phyloP scores from a whole-genome alignment of 1,140 invertebrate genomes.

The Sipha flava region DNA sequence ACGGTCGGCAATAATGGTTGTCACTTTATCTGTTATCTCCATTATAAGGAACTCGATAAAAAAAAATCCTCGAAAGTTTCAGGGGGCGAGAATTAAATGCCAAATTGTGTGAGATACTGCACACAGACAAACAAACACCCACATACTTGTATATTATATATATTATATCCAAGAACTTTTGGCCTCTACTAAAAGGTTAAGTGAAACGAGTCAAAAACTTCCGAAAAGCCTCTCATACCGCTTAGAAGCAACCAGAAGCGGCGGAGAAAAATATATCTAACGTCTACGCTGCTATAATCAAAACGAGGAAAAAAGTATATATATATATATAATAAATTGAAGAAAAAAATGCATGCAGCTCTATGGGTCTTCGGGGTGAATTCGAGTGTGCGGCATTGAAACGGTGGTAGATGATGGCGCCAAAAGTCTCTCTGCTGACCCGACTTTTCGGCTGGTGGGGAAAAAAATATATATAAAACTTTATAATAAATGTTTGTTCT shows the following conservation, averaged over 20 bases:
- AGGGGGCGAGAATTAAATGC: not conserved
- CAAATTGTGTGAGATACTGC: not conserved
- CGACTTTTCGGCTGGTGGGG: not conserved
- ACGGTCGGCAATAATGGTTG: not conserved
- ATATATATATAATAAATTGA: not conserved
- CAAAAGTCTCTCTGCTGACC: slow-evolving; percentile 22
- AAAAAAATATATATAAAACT: slow-evolving; percentile 10
- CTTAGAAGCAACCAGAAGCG: no score
- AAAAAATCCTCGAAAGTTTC: not conserved
- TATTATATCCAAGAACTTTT: not conserved
- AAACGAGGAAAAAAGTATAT: not conserved
- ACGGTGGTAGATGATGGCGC: slow-evolving; percentile 14
- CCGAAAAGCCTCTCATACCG: not conserved
- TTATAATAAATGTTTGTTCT: slow-evolving; percentile 30
- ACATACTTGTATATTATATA: not conserved
- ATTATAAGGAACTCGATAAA: not conserved
- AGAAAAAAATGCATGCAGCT: not conserved
- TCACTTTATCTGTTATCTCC: not conserved
- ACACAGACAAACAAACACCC: not conserved
- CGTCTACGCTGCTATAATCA: not conserved
- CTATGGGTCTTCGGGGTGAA: not conserved
- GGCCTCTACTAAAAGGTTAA: slow-evolving; percentile 8
- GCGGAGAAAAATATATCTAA: not conserved
- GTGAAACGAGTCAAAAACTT: slow-evolving; percentile 23
- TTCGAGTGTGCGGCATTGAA: slow-evolving; percentile 7